Evolutionary conservation across 2,888 invertebrate species (phyloP).

Genomic region (Polietes domitor): DNA sequence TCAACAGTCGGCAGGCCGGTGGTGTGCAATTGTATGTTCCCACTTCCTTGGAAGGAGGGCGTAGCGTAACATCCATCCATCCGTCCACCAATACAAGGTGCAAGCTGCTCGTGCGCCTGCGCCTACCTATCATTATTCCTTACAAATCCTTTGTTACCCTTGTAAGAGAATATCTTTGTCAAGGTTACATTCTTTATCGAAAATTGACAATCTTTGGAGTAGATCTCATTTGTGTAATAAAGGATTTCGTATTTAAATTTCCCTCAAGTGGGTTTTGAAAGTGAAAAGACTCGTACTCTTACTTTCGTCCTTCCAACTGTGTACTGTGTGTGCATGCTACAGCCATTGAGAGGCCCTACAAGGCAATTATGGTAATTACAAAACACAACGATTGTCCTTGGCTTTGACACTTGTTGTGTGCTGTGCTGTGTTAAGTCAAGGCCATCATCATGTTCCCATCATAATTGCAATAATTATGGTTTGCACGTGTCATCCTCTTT

Average conservation of each 20-base stretch:
- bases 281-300: constrained; percentile 3
- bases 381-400: background rate
- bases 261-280: background rate
- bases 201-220: background rate
- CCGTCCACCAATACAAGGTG: background rate
- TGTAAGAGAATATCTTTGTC: constrained; percentile 48
- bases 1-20: background rate
- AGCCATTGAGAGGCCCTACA: background rate
- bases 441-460: background rate
- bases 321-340: background rate
- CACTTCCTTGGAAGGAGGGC: background rate
- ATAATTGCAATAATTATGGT: background rate
- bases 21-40: background rate
- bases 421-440: too few species aligned
- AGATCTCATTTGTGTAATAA: background rate
- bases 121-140: background rate
- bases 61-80: background rate
- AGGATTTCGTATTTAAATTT: background rate
- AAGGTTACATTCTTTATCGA: constrained; percentile 23
- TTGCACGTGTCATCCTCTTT: background rate
- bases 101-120: background rate
- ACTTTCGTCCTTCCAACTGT: constrained; percentile 11
- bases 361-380: constrained; percentile 1
- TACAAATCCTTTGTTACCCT: background rate
- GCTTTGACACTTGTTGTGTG: background rate